Conservation (phyloP, 2,888 invertebrate species). For the Cyaniris semiargus region DNA sequence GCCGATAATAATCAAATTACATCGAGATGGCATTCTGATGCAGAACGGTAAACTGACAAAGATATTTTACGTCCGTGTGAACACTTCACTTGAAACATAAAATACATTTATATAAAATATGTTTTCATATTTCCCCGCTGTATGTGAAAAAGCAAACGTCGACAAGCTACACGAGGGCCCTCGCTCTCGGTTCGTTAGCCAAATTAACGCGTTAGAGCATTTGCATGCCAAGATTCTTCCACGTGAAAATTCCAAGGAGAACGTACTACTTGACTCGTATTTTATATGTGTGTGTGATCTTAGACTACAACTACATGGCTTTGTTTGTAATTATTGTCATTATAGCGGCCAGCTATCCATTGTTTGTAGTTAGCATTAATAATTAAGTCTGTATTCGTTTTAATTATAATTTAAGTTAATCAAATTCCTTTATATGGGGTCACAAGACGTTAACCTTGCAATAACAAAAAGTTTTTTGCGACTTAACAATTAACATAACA, state of each 20-base stretch:
- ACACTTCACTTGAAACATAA: neutral
- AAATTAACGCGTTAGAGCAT: conserved; percentile 68
- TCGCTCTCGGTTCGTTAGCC: conserved; percentile 67
- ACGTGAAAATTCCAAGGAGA: conserved; percentile 30
- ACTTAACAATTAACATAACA: no score
- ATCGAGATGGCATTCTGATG: neutral
- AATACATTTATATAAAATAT: conserved; percentile 33
- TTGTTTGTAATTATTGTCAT: no score
- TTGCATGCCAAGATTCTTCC: conserved; percentile 41
- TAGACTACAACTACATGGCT: neutral
- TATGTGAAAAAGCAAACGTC: conserved; percentile 59
- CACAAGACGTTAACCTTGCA: no score
- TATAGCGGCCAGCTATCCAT: no score
- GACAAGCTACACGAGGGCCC: conserved; percentile 55
- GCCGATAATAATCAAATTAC: no score
- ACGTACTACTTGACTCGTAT: neutral
- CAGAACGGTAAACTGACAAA: neutral
- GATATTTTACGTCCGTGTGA: neutral
- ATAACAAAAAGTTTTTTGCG: no score
- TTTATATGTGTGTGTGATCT: neutral
- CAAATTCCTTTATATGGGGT: no score
- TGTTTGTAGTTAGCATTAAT: no score
- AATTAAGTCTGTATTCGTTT: no score
- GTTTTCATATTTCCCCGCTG: conserved; percentile 40
- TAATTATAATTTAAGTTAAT: no score